phyloP scores from a whole-genome alignment of 2,113 vertebrate species.

The Cichladusa arquata region DNA sequence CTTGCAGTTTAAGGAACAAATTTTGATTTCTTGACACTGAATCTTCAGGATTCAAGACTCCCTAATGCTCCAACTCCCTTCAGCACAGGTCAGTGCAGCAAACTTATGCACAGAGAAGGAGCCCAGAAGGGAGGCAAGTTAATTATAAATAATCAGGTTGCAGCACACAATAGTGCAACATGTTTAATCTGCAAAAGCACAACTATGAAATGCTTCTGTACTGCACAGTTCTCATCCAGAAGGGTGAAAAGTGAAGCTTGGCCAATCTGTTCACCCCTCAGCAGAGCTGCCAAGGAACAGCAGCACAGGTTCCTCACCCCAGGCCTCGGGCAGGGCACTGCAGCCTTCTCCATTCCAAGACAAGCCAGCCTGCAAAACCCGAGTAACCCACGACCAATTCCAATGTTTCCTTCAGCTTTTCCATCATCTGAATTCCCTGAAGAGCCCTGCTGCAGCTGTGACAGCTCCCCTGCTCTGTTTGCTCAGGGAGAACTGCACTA shows the following conservation, averaged over 20 bases:
- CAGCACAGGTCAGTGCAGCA: background rate
- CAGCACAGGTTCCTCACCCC: background rate
- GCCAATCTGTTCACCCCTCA: background rate
- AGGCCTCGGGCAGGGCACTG: background rate
- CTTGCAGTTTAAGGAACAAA: background rate
- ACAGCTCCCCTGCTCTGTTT: background rate
- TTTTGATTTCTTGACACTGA: background rate
- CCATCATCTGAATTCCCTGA: background rate
- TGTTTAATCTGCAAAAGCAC: background rate
- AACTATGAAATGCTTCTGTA: background rate
- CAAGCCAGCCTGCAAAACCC: background rate
- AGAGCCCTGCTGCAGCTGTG: background rate
- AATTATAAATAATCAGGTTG: background rate
- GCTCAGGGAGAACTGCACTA: background rate
- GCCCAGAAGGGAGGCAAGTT: background rate
- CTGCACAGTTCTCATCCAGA: fast-evolving
- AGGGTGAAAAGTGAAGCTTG: background rate
- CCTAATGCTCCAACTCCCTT: background rate
- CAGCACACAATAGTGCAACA: background rate
- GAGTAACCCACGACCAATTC: background rate
- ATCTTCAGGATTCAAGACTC: background rate
- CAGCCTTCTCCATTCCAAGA: background rate
- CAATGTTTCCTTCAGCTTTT: background rate
- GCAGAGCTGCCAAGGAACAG: background rate
- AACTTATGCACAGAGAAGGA: background rate